Evolutionary conservation across 2,797 vertebrate genomes (phyloP).

Genomic region (Calcarius lapponicus): DNA sequence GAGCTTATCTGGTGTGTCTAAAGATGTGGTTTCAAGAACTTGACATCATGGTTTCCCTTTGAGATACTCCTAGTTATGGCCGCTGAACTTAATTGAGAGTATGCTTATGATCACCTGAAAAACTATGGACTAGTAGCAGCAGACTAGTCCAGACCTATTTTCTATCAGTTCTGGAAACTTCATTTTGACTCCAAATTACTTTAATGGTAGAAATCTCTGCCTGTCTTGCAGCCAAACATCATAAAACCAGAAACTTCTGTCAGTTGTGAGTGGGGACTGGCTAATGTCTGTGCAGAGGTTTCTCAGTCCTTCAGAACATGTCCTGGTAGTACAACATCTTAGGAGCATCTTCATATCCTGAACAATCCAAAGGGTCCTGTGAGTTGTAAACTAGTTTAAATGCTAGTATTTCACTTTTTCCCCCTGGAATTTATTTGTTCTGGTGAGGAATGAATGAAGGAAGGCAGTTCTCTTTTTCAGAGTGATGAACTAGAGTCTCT

Average conservation of each 20-base stretch:
- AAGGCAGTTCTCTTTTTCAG: background rate
- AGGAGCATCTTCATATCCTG: background rate
- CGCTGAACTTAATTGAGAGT: background rate
- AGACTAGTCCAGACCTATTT: background rate
- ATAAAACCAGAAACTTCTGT: background rate
- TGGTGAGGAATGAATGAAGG: background rate
- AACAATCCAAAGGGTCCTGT: background rate
- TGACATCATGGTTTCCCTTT: background rate
- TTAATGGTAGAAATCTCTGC: background rate
- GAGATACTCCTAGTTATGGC: background rate
- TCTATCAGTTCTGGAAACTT: background rate
- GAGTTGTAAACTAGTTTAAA: background rate
- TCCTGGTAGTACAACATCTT: background rate
- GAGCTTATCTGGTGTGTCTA: background rate
- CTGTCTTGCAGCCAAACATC: background rate
- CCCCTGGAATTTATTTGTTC: background rate
- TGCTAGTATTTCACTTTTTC: background rate
- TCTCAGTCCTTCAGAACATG: background rate
- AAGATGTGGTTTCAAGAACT: background rate
- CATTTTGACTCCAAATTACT: background rate
- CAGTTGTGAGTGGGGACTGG: rapidly evolving
- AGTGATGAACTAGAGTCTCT: background rate
- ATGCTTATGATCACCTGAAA: background rate
- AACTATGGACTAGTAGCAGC: rapidly evolving
- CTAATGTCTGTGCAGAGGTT: background rate